Percentiles rank a stretch among this genome's conserved stretches.
phyloP scores from a whole-genome alignment of 2,797 vertebrate genomes.

The Falco columbarius region DNA sequence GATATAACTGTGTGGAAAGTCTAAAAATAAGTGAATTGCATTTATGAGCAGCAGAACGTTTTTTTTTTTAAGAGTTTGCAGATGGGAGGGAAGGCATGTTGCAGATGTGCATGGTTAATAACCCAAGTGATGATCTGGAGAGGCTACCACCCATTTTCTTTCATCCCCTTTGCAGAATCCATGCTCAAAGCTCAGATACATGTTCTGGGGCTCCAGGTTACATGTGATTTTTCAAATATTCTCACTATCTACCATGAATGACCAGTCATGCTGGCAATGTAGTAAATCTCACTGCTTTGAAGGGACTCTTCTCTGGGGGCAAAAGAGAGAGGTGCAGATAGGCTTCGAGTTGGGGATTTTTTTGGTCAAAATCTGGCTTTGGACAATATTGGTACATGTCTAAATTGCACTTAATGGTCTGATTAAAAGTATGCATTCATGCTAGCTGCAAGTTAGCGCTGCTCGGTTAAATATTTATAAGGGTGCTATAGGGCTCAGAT shows the following conservation, averaged over 20 bases:
- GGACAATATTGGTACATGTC: background rate
- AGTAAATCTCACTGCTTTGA: background rate
- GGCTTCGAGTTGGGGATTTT: background rate
- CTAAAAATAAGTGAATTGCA: constrained; percentile 2
- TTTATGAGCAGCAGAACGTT: background rate
- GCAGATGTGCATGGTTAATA: background rate
- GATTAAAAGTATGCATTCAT: background rate
- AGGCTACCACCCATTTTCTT: background rate
- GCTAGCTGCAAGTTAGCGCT: background rate
- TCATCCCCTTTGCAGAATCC: background rate
- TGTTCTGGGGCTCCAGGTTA: background rate
- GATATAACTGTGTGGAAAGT: background rate
- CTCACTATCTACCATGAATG: background rate
- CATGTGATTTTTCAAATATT: background rate
- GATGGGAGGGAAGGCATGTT: background rate
- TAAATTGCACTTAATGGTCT: background rate
- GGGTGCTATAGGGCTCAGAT: background rate
- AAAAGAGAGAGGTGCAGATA: background rate
- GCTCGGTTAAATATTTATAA: background rate
- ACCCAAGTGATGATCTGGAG: background rate
- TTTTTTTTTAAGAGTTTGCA: background rate
- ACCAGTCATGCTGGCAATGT: background rate
- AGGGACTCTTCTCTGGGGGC: background rate
- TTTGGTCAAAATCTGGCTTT: background rate
- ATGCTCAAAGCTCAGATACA: background rate